A percentile compares a stretch with the other conserved stretches of the same genome.
These are phyloP conservation scores for Echeneis naucrates DNA, from an alignment of 2,797 vertebrate genomes.

Conservation along the genomic window DNA sequence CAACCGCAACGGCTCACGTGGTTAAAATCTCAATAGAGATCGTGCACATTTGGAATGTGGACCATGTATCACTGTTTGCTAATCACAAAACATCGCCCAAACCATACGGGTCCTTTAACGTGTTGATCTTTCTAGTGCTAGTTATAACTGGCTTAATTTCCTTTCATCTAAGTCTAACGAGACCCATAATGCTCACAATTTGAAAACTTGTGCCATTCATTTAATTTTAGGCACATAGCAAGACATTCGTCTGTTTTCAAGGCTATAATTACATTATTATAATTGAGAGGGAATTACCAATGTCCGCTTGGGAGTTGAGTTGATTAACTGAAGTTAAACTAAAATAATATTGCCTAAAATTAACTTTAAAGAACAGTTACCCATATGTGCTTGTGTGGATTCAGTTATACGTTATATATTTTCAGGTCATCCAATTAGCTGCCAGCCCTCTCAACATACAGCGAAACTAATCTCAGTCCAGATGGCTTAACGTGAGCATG, in stretches of 20 bases:
- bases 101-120: not conserved
- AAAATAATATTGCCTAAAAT: slow-evolving; percentile 13
- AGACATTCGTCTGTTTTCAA: slow-evolving; percentile 24
- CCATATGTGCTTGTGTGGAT: slow-evolving; percentile 39
- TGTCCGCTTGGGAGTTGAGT: slow-evolving; percentile 4
- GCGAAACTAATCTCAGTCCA: slow-evolving; percentile 24
- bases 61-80: not conserved
- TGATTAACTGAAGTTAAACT: not conserved
- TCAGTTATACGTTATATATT: slow-evolving; percentile 26
- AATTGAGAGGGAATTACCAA: slow-evolving; percentile 7
- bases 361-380: not conserved
- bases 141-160: slow-evolving; percentile 1
- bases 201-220: slow-evolving; percentile 27
- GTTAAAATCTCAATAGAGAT: slow-evolving; percentile 49
- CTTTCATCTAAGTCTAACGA: not conserved
- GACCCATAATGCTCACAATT: slow-evolving; percentile 17
- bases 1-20: slow-evolving; percentile 41
- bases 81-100: not conserved
- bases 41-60: slow-evolving; percentile 34
- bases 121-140: not conserved
- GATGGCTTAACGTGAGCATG: slow-evolving; percentile 28
- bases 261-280: slow-evolving; percentile 29
- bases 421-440: slow-evolving; percentile 36
- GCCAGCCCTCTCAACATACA: slow-evolving; percentile 29
- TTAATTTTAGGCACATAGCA: slow-evolving; percentile 22